phyloP scores from a whole-genome alignment of 2,113 vertebrate genomes.

The Excalfactoria chinensis region DNA sequence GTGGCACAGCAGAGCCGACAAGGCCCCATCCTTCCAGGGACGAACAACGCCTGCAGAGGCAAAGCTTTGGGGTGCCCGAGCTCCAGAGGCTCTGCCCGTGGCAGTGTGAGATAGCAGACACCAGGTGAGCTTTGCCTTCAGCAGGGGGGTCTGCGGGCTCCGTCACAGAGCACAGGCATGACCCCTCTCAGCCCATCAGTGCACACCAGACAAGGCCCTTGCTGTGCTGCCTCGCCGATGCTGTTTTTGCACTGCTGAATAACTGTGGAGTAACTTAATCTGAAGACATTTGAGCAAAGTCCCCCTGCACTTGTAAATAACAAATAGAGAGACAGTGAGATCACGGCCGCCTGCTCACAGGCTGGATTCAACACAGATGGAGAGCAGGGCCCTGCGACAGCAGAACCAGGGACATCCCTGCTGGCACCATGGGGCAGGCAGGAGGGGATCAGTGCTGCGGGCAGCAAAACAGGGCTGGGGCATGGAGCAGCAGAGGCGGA shows the following conservation, averaged over 20 bases:
- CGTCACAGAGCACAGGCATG: neutral
- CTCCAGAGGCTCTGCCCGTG: neutral
- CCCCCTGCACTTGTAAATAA: constrained; percentile 49
- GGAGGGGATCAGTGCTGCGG: neutral
- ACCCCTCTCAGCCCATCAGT: neutral
- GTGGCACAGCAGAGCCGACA: fast-evolving
- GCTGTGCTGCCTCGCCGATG: fast-evolving
- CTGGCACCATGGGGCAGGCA: neutral
- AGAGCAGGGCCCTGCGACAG: fast-evolving
- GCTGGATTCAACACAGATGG: neutral
- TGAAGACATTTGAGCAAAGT: neutral
- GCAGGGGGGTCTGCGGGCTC: neutral
- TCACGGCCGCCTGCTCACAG: neutral
- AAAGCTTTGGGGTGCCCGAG: neutral
- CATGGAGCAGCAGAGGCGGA: neutral
- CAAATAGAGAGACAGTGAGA: constrained; percentile 61
- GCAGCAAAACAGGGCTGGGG: neutral
- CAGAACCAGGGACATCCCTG: neutral
- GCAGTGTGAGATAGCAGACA: neutral
- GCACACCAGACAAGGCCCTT: neutral
- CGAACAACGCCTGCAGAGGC: neutral
- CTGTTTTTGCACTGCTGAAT: neutral
- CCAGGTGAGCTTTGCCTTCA: neutral
- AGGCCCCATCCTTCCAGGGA: neutral
- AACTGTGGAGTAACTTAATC: constrained; percentile 31